These are phyloP conservation scores for Eurypyga helias DNA, from an alignment of 2,113 vertebrate genomes.

Conservation along the genomic window DNA sequence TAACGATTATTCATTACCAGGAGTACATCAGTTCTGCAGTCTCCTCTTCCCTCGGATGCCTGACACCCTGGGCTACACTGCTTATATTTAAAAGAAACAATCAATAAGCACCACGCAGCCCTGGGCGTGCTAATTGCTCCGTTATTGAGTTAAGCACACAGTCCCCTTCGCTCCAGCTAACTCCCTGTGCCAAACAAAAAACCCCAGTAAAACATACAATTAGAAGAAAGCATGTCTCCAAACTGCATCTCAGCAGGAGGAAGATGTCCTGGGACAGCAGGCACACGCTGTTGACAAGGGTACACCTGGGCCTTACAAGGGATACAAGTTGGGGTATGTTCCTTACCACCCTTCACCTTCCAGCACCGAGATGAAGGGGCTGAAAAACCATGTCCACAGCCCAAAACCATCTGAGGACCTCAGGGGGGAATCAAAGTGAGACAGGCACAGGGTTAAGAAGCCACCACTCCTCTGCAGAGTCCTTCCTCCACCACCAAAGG, in stretches of 20 bases:
- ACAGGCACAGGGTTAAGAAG: background rate
- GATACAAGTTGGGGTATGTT: rapidly evolving
- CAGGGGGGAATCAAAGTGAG: background rate
- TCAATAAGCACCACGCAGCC: background rate
- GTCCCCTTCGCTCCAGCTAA: background rate
- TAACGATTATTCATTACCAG: slow-evolving; percentile 13
- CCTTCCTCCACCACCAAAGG: background rate
- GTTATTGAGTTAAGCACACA: background rate
- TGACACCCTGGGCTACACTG: background rate
- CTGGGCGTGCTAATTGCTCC: background rate
- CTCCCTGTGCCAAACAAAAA: background rate
- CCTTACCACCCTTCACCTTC: background rate
- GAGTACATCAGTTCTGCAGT: background rate
- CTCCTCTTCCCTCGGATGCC: background rate
- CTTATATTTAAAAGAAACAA: background rate
- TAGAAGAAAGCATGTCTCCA: background rate
- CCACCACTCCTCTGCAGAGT: background rate
- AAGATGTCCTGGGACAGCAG: background rate
- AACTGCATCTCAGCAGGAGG: rapidly evolving
- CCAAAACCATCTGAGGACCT: background rate
- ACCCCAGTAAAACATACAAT: rapidly evolving
- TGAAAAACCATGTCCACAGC: background rate
- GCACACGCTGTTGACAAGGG: no score
- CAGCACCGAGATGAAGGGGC: background rate
- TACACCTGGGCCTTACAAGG: background rate